Conservation (phyloP, 1,140 invertebrate genomes). For the Ladona fulva region DNA sequence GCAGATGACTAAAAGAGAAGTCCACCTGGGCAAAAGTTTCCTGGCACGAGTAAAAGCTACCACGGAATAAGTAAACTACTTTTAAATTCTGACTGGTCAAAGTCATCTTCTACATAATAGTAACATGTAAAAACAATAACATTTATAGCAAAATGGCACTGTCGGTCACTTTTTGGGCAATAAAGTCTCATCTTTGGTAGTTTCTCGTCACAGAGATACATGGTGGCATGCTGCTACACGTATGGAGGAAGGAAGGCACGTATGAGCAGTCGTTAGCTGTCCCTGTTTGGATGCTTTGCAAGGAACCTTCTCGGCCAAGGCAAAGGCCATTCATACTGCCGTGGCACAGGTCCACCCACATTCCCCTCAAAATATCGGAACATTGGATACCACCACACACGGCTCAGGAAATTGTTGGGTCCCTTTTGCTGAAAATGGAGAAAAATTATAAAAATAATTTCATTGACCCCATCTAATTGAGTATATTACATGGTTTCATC, state of each 20-base stretch:
- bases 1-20: too few relatives aligned
- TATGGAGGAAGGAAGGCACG: not conserved
- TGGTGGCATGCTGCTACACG: too few relatives aligned
- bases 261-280: constrained; percentile 41
- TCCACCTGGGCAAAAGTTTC: not conserved
- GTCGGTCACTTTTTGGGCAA: constrained; percentile 1
- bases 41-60: not conserved
- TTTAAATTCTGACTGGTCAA: not conserved
- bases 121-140: not conserved
- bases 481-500: too few relatives aligned
- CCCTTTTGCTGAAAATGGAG: constrained; percentile 44
- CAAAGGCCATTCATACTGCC: constrained; percentile 77
- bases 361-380: constrained; percentile 81
- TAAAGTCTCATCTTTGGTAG: not conserved
- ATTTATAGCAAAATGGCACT: constrained; percentile 7
- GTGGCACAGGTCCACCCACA: constrained; percentile 65
- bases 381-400: constrained; percentile 75
- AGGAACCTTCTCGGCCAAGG: constrained; percentile 63
- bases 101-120: not conserved
- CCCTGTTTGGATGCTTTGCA: constrained; percentile 48
- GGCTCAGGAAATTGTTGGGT: constrained; percentile 58
- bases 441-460: not conserved
- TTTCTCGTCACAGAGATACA: not conserved
- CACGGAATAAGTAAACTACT: not conserved
- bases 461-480: too few relatives aligned